Evolutionary conservation across 1,140 invertebrate species (phyloP).

Genomic region (Colletes latitarsis): DNA sequence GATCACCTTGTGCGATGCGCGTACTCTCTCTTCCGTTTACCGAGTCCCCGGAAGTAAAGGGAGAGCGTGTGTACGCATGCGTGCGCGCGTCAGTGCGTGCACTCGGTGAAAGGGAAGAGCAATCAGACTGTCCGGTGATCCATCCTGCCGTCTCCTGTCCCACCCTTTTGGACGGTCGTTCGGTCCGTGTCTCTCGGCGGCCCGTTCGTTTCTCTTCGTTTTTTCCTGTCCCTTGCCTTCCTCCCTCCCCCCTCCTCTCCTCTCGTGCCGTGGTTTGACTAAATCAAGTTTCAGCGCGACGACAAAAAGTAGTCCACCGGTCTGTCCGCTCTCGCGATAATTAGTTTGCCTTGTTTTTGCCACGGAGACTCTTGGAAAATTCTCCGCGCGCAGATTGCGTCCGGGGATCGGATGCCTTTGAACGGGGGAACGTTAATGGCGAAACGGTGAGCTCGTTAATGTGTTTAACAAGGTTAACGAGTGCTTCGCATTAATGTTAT

Average conservation of each 20-base stretch:
- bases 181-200: neutral
- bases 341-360: slow-evolving; percentile 6
- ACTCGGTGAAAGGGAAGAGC: slow-evolving; percentile 49
- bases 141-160: slow-evolving; percentile 1
- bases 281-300: slow-evolving; percentile 27
- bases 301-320: neutral
- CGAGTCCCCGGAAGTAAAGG: slow-evolving; percentile 24
- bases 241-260: neutral
- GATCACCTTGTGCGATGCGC: slow-evolving; percentile 18
- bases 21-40: slow-evolving; percentile 4
- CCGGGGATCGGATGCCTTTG: neutral
- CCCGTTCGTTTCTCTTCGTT: slow-evolving; percentile 24
- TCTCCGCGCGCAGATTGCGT: neutral
- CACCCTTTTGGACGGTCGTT: too few species aligned
- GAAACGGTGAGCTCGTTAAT: slow-evolving; percentile 8
- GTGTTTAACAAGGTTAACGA: slow-evolving; percentile 5
- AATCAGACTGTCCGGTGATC: slow-evolving; percentile 50
- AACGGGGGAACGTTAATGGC: neutral
- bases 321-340: slow-evolving; percentile 5
- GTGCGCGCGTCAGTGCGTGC: slow-evolving; percentile 16
- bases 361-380: neutral
- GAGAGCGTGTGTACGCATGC: slow-evolving; percentile 6
- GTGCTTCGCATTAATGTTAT: neutral
- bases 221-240: slow-evolving; percentile 1
- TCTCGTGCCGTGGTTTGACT: neutral